Conservation (phyloP, 2,797 vertebrate genomes). For the Acipenser oxyrinchus region DNA sequence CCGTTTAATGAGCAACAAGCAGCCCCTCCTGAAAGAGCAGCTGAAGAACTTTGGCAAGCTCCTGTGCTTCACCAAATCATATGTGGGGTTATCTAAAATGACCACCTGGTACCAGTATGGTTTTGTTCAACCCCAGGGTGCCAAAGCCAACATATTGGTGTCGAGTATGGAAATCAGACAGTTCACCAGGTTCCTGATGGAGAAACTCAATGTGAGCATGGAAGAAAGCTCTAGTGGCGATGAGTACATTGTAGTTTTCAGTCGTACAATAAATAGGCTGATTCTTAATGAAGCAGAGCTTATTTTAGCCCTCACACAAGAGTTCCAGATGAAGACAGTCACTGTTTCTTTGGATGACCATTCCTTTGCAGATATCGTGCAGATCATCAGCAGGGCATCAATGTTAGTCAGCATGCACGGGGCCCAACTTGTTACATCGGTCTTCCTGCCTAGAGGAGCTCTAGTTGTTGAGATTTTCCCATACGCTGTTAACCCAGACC, state of each 20-base stretch:
- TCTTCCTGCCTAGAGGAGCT: conserved; percentile 89
- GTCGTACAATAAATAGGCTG: conserved; percentile 80
- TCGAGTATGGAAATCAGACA: conserved; percentile 90
- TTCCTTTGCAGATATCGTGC: conserved; percentile 71
- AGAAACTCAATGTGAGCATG: conserved; percentile 73
- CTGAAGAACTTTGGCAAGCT: conserved; percentile 83
- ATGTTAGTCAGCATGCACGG: conserved; percentile 96
- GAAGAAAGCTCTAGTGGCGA: conserved; percentile 49
- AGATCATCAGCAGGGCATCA: conserved; percentile 74
- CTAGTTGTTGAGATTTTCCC: conserved; percentile 87
- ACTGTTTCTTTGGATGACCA: conserved; percentile 89
- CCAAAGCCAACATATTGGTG: conserved; percentile 91
- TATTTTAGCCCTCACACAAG: conserved; percentile 82
- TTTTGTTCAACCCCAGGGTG: conserved; percentile 93
- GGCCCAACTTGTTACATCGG: conserved; percentile 82
- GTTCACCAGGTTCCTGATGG: conserved; percentile 71
- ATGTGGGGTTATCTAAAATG: conserved; percentile 89
- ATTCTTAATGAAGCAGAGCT: conserved; percentile 92
- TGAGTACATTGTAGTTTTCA: conserved; percentile 86
- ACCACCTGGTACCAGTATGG: conserved; percentile 98
- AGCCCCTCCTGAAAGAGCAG: conserved; percentile 84
- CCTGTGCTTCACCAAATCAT: conserved; percentile 90
- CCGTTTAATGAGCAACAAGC: conserved; percentile 83
- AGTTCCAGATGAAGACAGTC: conserved; percentile 92
- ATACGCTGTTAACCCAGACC: conserved; percentile 87